Conservation (phyloP, 2,888 invertebrate species). For the Marasmarcha lunaedactyla region DNA sequence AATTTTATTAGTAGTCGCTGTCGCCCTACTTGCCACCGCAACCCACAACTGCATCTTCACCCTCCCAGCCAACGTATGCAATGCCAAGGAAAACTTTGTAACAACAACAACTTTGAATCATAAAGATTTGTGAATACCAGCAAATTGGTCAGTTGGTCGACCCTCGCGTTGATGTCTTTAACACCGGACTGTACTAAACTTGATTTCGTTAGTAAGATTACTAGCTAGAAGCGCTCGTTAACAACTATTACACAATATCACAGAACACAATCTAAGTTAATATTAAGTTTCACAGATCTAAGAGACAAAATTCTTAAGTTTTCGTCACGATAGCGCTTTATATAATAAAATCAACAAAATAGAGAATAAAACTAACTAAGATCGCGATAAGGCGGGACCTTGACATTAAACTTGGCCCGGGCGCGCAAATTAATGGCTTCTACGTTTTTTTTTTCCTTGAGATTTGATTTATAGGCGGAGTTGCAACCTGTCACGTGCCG, state of each 20-base stretch:
- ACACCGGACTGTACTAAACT: background rate
- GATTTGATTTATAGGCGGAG: conserved; percentile 66
- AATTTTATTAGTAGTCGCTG: conserved; percentile 61
- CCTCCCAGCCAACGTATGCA: too few relatives aligned
- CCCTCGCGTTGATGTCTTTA: background rate
- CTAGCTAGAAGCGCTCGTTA: too few relatives aligned
- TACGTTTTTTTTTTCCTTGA: conserved; percentile 70
- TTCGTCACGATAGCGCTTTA: conserved; percentile 39
- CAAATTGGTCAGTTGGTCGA: background rate
- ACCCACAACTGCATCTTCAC: too few relatives aligned
- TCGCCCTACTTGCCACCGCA: conserved; percentile 14
- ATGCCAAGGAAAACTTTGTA: too few relatives aligned
- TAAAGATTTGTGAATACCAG: too few relatives aligned
- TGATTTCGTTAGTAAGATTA: too few relatives aligned
- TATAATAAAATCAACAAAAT: conserved; percentile 49
- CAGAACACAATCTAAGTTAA: background rate
- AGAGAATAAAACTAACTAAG: conserved; percentile 61
- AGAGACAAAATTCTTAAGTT: conserved; percentile 28
- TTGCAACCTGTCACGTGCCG: conserved; percentile 16
- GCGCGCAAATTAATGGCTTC: conserved; percentile 70
- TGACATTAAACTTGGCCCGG: conserved; percentile 70
- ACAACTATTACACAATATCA: background rate
- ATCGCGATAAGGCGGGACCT: conserved; percentile 66
- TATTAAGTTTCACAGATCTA: conserved; percentile 7
- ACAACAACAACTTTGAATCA: conserved; percentile 3